A percentile compares a stretch with the other conserved stretches of the same genome.
These are phyloP conservation scores for Drosophila paracracens DNA, from an alignment of 2,888 invertebrate genomes.

Conservation along the genomic window DNA sequence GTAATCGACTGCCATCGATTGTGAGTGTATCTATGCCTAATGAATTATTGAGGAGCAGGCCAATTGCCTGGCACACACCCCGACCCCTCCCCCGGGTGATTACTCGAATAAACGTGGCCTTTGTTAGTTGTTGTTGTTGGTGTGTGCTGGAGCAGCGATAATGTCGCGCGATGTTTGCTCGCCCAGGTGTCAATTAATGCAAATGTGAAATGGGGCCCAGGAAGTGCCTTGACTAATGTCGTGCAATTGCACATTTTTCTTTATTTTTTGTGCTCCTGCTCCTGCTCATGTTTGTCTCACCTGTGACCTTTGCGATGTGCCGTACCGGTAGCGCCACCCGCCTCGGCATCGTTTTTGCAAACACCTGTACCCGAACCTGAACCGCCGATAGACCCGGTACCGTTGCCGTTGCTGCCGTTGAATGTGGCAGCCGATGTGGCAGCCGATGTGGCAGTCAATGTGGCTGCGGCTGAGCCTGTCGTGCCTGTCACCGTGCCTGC, in stretches of 20 bases:
- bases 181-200: constrained; percentile 66
- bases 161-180: constrained; percentile 35
- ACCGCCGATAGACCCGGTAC: constrained; percentile 9
- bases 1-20: constrained; percentile 76
- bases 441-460: constrained; percentile 45
- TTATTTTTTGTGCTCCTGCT: background rate
- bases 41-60: constrained; percentile 65
- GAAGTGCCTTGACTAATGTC: constrained; percentile 45
- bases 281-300: constrained; percentile 78
- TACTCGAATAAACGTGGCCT: constrained; percentile 31
- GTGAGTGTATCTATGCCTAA: constrained; percentile 32
- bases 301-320: constrained; percentile 89
- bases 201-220: constrained; percentile 47
- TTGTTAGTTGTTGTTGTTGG: constrained; percentile 2
- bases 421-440: constrained; percentile 51
- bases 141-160: constrained; percentile 13
- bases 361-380: constrained; percentile 25
- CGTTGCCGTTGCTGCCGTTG: background rate
- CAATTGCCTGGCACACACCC: constrained; percentile 3
- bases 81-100: constrained; percentile 39
- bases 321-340: constrained; percentile 78
- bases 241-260: constrained; percentile 56
- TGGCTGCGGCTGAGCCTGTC: constrained; percentile 6
- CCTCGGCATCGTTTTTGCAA: constrained; percentile 58
- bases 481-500: constrained; percentile 32